Conservation (phyloP, 2,797 vertebrate species). For the Sternotherus odoratus region DNA sequence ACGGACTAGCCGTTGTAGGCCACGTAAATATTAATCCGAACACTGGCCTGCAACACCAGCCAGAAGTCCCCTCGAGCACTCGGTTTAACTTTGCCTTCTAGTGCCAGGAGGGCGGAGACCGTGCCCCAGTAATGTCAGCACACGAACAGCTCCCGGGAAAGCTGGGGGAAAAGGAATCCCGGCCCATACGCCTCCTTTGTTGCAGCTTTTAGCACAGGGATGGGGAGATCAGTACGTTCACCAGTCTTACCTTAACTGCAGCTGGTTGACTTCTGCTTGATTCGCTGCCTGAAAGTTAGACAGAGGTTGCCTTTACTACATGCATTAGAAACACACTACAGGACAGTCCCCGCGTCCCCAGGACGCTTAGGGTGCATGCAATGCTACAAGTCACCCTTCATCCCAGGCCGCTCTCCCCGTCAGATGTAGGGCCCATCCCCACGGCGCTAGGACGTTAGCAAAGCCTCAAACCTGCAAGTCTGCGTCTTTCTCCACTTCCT, state of each 20-base stretch:
- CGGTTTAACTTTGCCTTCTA: neutral
- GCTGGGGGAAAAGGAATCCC: neutral
- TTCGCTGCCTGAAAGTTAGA: conserved; percentile 76
- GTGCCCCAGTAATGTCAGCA: neutral
- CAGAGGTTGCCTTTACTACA: neutral
- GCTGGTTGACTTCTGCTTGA: conserved; percentile 82
- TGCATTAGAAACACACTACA: fast-evolving
- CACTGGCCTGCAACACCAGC: neutral
- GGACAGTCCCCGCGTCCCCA: neutral
- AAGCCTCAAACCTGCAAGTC: conserved; percentile 67
- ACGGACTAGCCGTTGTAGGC: fast-evolving
- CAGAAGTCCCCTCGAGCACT: neutral
- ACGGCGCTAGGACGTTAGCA: neutral
- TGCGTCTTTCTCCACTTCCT: conserved; percentile 75
- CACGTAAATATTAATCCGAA: too few relatives aligned
- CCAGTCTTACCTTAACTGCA: conserved; percentile 85
- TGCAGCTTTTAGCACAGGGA: fast-evolving
- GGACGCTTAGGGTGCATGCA: neutral
- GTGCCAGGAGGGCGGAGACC: neutral
- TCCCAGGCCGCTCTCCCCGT: neutral
- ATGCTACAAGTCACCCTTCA: neutral
- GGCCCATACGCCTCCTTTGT: neutral
- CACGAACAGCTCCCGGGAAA: fast-evolving
- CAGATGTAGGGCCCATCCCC: neutral
- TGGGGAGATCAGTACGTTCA: neutral